A percentile compares a stretch with the other conserved stretches of the same genome.
phyloP scores from a whole-genome alignment of 2,888 invertebrate genomes.

The Tyria jacobaeae region DNA sequence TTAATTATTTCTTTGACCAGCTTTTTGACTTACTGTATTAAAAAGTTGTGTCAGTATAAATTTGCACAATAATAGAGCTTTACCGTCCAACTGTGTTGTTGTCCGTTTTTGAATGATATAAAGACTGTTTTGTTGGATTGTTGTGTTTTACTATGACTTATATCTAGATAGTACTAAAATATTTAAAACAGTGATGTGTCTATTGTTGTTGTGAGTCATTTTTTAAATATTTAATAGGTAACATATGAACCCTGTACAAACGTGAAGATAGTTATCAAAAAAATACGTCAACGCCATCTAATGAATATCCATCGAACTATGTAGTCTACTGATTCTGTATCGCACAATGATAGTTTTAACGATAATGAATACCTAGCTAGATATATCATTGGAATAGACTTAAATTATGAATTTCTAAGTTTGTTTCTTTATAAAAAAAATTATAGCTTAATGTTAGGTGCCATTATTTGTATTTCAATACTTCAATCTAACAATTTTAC shows the following conservation, averaged over 20 bases:
- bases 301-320: no score
- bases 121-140: background rate
- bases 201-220: slow-evolving; percentile 1
- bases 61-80: background rate
- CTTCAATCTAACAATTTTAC: slow-evolving; percentile 7
- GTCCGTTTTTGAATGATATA: background rate
- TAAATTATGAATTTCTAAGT: background rate
- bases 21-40: background rate
- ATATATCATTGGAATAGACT: background rate
- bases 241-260: background rate
- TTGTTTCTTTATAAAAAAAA: background rate
- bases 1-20: no score
- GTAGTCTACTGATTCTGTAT: no score
- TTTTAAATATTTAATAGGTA: background rate
- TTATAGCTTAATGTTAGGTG: slow-evolving; percentile 2
- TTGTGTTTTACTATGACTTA: background rate
- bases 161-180: background rate
- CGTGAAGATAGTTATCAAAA: background rate
- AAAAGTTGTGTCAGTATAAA: background rate
- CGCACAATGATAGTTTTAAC: no score
- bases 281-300: background rate
- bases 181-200: background rate
- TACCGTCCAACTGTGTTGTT: slow-evolving; percentile 7
- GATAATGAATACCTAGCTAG: no score
- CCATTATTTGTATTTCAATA: background rate